Conservation (phyloP, 2,797 vertebrate genomes). For the Chelmon rostratus region DNA sequence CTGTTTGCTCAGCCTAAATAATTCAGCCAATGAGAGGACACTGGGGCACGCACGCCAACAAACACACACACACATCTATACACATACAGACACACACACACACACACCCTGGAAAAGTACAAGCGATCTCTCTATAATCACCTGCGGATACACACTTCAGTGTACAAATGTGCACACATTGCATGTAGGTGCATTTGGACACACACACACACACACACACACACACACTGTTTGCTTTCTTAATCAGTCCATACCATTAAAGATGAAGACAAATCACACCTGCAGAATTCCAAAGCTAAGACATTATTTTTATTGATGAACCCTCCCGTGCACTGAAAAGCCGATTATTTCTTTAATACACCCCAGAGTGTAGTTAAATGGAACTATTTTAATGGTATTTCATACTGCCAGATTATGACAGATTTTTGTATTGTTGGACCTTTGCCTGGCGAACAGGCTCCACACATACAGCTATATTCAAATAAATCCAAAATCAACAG, state of each 20-base stretch:
- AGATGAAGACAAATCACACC: conserved; percentile 83
- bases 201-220: conserved; percentile 36
- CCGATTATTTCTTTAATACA: conserved; percentile 72
- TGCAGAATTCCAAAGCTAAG: conserved; percentile 65
- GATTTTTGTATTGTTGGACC: conserved; percentile 37
- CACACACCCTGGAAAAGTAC: conserved; percentile 51
- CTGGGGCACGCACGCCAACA: conserved; percentile 18
- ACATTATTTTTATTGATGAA: conserved; percentile 81
- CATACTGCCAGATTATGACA: conserved; percentile 51
- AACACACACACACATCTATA: conserved; percentile 39
- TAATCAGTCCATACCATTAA: conserved; percentile 78
- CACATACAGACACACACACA: conserved; percentile 37
- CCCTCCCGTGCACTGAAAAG: conserved; percentile 69
- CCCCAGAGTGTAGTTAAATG: conserved; percentile 70
- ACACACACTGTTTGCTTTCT: conserved; percentile 77
- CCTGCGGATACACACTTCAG: conserved; percentile 36
- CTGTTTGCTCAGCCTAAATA: conserved; percentile 72
- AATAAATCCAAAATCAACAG: conserved; percentile 57
- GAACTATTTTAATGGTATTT: conserved; percentile 65
- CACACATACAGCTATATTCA: conserved; percentile 5
- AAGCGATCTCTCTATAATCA: conserved; percentile 53
- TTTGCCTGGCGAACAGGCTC: conserved; percentile 15
- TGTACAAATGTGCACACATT: conserved; percentile 15
- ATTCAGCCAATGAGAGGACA: conserved; percentile 62
- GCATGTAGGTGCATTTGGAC: neutral